Evolutionary conservation across 1,140 invertebrate species (phyloP).

Genomic region (Drosophila equinoxialis): DNA sequence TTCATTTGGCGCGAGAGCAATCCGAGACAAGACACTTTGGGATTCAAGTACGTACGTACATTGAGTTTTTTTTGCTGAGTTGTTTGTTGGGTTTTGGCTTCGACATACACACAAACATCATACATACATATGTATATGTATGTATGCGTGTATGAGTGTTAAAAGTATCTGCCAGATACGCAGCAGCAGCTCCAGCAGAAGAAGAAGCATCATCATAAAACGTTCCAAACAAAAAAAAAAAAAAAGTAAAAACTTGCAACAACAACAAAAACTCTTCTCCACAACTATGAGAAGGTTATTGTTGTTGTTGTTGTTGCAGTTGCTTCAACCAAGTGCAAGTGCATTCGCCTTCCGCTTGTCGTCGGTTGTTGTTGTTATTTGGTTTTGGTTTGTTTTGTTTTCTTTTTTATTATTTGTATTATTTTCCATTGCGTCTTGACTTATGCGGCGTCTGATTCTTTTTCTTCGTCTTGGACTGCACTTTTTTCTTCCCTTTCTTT

Average conservation of each 20-base stretch:
- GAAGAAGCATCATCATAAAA: constrained; percentile 22
- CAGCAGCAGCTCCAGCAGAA: constrained; percentile 6
- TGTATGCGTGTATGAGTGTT: background rate
- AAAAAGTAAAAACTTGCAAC: constrained; percentile 59
- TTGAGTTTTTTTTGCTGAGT: too few species aligned
- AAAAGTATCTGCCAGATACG: constrained; percentile 21
- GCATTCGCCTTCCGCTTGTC: constrained; percentile 48
- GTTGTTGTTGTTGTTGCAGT: constrained; percentile 31
- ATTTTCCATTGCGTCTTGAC: constrained; percentile 12
- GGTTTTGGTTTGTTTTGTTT: constrained; percentile 32
- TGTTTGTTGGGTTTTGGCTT: background rate
- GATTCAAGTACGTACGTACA: too few species aligned
- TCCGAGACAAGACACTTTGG: too few species aligned
- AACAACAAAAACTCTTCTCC: constrained; percentile 18
- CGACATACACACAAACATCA: background rate
- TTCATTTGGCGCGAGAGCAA: too few species aligned
- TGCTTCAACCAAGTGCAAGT: constrained; percentile 41
- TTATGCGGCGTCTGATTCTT: constrained; percentile 17
- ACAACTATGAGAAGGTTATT: constrained; percentile 26
- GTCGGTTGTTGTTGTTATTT: constrained; percentile 15
- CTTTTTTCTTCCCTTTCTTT: background rate
- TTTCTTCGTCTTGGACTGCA: constrained; percentile 1
- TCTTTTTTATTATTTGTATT: constrained; percentile 19
- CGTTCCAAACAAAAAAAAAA: constrained; percentile 40
- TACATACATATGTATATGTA: too few species aligned